A percentile compares a stretch with the other conserved stretches of the same genome.
These are phyloP conservation scores for Orientallactaga bullata DNA, from an alignment of 2,113 vertebrate species.

Conservation along the genomic window DNA sequence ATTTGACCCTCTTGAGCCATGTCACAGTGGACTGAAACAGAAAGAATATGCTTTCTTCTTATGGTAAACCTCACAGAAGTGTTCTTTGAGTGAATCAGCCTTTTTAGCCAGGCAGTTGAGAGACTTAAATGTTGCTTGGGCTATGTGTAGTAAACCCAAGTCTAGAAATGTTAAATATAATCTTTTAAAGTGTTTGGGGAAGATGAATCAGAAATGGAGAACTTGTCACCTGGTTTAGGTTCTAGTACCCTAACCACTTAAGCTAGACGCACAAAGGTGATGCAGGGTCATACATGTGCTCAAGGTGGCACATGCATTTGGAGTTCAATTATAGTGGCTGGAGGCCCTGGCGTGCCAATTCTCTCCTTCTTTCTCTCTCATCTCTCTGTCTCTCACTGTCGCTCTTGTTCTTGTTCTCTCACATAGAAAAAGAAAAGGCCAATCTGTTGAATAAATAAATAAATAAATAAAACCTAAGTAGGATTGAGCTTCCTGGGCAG, in stretches of 20 bases:
- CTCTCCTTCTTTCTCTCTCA: too few relatives aligned
- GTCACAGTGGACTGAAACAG: constrained; percentile 21
- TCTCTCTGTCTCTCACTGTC: too few relatives aligned
- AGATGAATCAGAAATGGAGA: constrained; percentile 30
- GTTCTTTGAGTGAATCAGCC: constrained; percentile 63
- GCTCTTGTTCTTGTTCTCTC: too few relatives aligned
- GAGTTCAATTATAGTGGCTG: too few relatives aligned
- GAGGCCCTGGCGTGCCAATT: too few relatives aligned
- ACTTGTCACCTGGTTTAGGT: constrained; percentile 46
- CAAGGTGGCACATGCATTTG: too few relatives aligned
- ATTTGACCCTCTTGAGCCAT: constrained; percentile 15
- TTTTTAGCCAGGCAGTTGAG: constrained; percentile 46
- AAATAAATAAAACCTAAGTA: too few relatives aligned
- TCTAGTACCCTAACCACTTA: neutral
- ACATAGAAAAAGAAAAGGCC: too few relatives aligned
- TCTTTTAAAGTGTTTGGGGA: neutral
- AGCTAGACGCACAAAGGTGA: too few relatives aligned
- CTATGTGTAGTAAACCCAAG: constrained; percentile 62
- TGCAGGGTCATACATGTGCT: too few relatives aligned
- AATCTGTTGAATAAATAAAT: too few relatives aligned
- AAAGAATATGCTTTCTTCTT: constrained; percentile 43
- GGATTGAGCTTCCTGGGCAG: neutral
- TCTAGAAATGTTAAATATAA: constrained; percentile 67
- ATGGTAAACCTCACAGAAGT: constrained; percentile 33
- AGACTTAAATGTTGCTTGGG: constrained; percentile 59